These are phyloP conservation scores for Microtus oregoni DNA, from an alignment of 2,113 vertebrate genomes.

Conservation along the genomic window DNA sequence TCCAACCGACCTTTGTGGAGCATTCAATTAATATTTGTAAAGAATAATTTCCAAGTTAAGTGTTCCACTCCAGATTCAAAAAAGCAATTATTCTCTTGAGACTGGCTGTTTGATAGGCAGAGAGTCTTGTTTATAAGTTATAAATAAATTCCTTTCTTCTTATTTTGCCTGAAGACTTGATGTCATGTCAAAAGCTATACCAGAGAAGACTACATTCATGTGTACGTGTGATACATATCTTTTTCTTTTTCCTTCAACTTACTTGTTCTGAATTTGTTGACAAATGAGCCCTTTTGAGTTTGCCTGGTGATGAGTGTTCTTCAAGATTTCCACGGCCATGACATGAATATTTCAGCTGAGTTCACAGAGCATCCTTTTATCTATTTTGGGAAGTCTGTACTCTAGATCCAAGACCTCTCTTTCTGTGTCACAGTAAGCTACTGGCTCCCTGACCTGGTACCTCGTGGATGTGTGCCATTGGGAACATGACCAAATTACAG, in stretches of 20 bases:
- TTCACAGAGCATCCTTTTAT: neutral
- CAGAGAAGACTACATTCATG: constrained; percentile 26
- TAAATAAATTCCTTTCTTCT: constrained; percentile 3
- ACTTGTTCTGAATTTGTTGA: neutral
- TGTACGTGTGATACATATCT: neutral
- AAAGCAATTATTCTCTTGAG: neutral
- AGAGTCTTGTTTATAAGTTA: constrained; percentile 50
- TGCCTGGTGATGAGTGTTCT: neutral
- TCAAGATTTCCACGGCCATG: constrained; percentile 18
- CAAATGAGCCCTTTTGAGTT: rapidly evolving
- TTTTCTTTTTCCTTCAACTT: neutral
- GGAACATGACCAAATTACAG: neutral
- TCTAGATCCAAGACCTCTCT: neutral
- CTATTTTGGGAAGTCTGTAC: neutral
- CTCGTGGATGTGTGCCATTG: neutral
- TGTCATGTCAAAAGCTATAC: constrained; percentile 23
- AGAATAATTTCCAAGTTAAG: constrained; percentile 45
- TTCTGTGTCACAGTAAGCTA: neutral
- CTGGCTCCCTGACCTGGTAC: neutral
- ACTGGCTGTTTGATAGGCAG: constrained; percentile 31
- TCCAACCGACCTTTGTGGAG: neutral
- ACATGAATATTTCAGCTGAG: neutral
- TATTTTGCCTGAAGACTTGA: neutral
- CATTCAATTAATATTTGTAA: constrained; percentile 64
- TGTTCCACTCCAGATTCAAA: neutral